These are phyloP conservation scores for Lathamus discolor DNA, from an alignment of 2,113 vertebrate species.

Conservation along the genomic window DNA sequence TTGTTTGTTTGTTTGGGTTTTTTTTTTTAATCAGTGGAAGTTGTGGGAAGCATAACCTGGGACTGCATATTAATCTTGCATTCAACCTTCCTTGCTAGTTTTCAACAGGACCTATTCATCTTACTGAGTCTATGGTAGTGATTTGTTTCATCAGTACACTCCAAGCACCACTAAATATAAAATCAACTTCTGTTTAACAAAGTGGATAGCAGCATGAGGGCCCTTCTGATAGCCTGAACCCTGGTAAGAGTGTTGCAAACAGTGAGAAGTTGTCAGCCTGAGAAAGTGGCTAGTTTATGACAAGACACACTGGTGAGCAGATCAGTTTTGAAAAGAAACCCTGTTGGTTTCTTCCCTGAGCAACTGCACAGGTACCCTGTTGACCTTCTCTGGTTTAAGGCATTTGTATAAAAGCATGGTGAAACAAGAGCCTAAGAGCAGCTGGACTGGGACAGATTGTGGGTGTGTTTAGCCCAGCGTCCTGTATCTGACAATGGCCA, in stretches of 20 bases:
- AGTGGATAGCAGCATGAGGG: conserved; percentile 63
- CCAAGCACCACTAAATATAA: conserved; percentile 72
- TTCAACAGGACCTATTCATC: conserved; percentile 72
- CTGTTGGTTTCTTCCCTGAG: background rate
- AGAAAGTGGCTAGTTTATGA: background rate
- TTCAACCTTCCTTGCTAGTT: conserved; percentile 63
- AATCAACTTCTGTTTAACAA: conserved; percentile 73
- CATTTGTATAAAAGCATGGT: background rate
- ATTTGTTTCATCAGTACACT: conserved; percentile 73
- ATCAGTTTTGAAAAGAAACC: background rate
- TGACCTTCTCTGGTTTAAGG: background rate
- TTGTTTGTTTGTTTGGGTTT: background rate
- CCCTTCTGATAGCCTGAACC: conserved; percentile 18
- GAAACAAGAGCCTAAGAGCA: background rate
- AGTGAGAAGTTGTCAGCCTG: background rate
- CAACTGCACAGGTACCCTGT: background rate
- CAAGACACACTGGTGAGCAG: background rate
- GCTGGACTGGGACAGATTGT: background rate
- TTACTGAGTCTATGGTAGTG: conserved; percentile 60
- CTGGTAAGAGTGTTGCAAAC: conserved; percentile 4
- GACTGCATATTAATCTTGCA: conserved; percentile 78
- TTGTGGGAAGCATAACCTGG: conserved; percentile 70
- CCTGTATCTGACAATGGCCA: background rate
- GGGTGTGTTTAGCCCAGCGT: background rate
- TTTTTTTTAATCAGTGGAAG: conserved; percentile 72